A percentile compares a stretch with the other conserved stretches of the same genome.
phyloP scores from a whole-genome alignment of 2,113 vertebrate species.

The Anolis sagrei region DNA sequence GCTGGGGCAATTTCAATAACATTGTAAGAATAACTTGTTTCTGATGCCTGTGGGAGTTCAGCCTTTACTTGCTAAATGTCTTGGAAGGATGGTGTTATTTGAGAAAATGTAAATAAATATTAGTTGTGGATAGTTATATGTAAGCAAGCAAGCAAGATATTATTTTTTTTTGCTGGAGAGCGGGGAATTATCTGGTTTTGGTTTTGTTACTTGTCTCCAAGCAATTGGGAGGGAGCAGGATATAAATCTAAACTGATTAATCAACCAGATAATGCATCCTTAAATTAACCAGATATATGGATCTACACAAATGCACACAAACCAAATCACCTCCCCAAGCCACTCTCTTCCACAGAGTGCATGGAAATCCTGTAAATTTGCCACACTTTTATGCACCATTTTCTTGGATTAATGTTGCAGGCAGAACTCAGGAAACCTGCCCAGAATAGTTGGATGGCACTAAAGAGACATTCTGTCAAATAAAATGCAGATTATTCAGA shows the following conservation, averaged over 20 bases:
- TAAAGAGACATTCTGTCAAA: conserved; percentile 31
- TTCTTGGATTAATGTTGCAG: conserved; percentile 3
- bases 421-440: background rate
- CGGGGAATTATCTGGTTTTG: background rate
- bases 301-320: background rate
- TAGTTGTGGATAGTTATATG: too few species aligned
- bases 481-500: conserved; percentile 33
- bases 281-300: background rate
- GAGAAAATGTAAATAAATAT: too few species aligned
- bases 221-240: background rate
- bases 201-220: background rate
- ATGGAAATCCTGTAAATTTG: background rate
- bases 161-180: background rate
- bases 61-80: too few species aligned
- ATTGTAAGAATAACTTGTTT: background rate
- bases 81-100: too few species aligned
- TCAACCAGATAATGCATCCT: too few species aligned
- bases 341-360: background rate
- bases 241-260: background rate
- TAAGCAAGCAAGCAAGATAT: background rate
- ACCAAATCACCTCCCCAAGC: background rate
- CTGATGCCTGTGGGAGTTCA: background rate
- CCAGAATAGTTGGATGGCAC: background rate
- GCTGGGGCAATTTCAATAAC: background rate
- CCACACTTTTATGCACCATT: background rate